Evolutionary conservation across 53 echinoderm and acorn worm genomes (phyloP).

Genomic region (Henricia sp.): DNA sequence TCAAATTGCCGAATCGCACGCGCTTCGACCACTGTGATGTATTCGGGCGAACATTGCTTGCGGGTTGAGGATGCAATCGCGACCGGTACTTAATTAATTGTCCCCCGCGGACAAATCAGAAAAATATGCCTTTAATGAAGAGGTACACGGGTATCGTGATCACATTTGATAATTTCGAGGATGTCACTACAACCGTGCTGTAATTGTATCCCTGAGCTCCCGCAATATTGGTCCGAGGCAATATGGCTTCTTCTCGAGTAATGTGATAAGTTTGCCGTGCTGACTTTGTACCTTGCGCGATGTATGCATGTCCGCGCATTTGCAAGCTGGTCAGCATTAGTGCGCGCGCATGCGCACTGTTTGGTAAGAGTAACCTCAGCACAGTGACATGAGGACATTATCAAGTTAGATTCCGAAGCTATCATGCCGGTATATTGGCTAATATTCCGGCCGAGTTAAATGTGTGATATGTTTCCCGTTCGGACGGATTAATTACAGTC

Average conservation of each 20-base stretch:
- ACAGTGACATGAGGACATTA: too few relatives aligned
- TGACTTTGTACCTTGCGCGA: too few relatives aligned
- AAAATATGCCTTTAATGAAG: conserved; percentile 59
- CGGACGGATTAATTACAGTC: conserved; percentile 44
- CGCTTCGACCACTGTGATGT: conserved; percentile 6
- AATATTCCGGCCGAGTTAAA: conserved; percentile 29
- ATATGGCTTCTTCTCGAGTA: too few relatives aligned
- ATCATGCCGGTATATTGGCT: too few relatives aligned
- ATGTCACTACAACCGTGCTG: conserved; percentile 30
- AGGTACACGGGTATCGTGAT: conserved; percentile 13
- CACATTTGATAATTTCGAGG: conserved; percentile 39
- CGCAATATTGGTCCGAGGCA: not conserved
- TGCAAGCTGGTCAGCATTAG: too few relatives aligned
- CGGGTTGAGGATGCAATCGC: conserved; percentile 10
- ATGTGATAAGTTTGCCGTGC: too few relatives aligned
- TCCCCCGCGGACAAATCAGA: conserved; percentile 41
- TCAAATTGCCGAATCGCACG: not conserved
- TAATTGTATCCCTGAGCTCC: conserved; percentile 33
- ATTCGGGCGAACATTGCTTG: conserved; percentile 1
- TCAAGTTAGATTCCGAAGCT: too few relatives aligned
- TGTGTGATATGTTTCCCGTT: conserved; percentile 52
- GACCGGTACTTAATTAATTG: conserved; percentile 58
- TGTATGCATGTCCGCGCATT: too few relatives aligned
- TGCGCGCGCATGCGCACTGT: not conserved
- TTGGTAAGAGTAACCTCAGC: not conserved